Evolutionary conservation across 92 coral and sea anemone genomes (phyloP), one percentile per base, ranked within the genome.

Genomic region (Heteractis magnifica): DNA sequence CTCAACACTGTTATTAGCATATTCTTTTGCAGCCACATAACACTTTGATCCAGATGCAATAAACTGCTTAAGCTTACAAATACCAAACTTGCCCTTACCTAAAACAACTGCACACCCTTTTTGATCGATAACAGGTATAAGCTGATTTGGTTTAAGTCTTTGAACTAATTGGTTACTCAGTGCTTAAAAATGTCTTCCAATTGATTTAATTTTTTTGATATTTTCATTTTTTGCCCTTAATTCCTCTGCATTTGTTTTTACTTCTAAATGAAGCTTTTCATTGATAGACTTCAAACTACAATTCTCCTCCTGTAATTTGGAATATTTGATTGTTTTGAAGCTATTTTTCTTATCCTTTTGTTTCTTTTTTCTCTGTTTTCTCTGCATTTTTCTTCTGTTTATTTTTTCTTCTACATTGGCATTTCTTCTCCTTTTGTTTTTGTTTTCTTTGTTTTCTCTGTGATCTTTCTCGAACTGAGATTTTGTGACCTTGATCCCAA

Each of bases 341-440:
- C 78, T 75, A 12, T 49, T 75, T 75, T 75, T 75, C 78, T 75
- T 75, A 41, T 44, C 78, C 56, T 75, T 75, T 51, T 75, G 78
- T 6, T 75, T 75, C 16, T 75, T 51, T 75, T 75, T 44, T 75
- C 78, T 75, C 56, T 75, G 78, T 21, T 75, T 75, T 75, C 78
- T 13, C 26, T 53, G 15, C 78, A 75, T 49, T 51, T 65, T 15
- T 53, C 49, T 14, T 75, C 56, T 48, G 55, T 44, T 52, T 52
- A 52, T 52, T 52, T 52, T 52, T 52, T 75, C 56, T 44, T 49
- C 8, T 51, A 75, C 14, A 41, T 75, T 20, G 15, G 78, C 41
- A 75, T 41, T 75, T 75, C 78, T 75, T 75, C 51, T 44, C 78
- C 56, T 75, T 75, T 51, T 75, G 78, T 13, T 75, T 75, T 75